Percentiles rank a stretch among this genome's conserved stretches.
These are phyloP conservation scores for Nesogale talazaci DNA, from an alignment of 2,113 vertebrate genomes.

Conservation along the genomic window DNA sequence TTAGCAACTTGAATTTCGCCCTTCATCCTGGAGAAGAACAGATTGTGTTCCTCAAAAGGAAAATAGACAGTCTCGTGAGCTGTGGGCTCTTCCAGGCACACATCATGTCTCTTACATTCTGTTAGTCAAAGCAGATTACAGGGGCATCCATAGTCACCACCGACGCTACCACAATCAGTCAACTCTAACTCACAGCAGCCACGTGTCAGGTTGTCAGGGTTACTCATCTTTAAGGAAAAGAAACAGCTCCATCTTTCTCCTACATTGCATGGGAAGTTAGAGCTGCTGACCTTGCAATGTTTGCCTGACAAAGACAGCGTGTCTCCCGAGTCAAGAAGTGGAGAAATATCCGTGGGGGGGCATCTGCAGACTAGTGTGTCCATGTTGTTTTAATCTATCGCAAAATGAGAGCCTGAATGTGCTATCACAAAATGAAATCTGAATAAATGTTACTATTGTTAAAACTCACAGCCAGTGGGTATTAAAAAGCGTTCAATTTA, in stretches of 20 bases:
- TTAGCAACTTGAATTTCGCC: not conserved
- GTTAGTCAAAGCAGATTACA: not conserved
- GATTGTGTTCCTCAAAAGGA: not conserved
- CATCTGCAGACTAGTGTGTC: not conserved
- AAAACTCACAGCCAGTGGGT: not conserved
- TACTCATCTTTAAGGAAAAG: too few relatives aligned
- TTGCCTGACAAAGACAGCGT: too few relatives aligned
- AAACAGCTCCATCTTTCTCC: too few relatives aligned
- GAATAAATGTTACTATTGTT: not conserved
- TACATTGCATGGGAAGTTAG: too few relatives aligned
- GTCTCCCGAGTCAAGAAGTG: not conserved
- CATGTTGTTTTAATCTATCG: not conserved
- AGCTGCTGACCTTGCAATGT: too few relatives aligned
- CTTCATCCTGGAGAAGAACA: not conserved
- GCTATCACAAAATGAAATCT: not conserved
- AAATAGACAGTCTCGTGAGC: not conserved
- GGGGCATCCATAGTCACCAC: not conserved
- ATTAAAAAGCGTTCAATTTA: constrained; percentile 16
- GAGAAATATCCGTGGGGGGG: not conserved
- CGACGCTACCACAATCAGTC: too few relatives aligned
- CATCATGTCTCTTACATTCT: not conserved
- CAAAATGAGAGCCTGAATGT: not conserved
- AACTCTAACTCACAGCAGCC: too few relatives aligned
- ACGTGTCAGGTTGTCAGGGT: too few relatives aligned
- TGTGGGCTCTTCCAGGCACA: not conserved